Evolutionary conservation across 64 coral and sea anemone genomes (phyloP), one percentile per base, ranked within the genome.

Genomic region (Stylophora pistillata): DNA sequence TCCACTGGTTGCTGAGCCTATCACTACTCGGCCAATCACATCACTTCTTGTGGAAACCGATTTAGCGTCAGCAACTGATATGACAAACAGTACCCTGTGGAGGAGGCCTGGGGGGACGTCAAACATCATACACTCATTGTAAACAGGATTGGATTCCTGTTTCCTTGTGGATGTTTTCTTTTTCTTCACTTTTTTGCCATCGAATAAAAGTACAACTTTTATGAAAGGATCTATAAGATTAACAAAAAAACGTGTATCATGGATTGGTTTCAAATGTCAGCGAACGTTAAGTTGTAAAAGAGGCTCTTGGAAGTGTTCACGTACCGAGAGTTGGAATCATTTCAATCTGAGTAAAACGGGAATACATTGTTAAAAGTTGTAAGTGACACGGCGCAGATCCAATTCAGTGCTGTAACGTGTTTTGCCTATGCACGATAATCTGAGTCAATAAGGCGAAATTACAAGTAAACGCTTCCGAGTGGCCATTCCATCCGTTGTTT

Each of bases 41-140:
- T 95, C 87, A 74, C 88, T 95, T 72, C 94, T 80, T 53, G 87
- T 72, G n/a, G 86, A 95, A 11, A 92, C 93, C 2, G 69, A 37
- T 6, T 79, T 93, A 81, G 95, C 93, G 84, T 95, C 93, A 75
- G 91, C 97, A 23, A 95, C 91, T 47, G 93, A 95, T 74, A 99
- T 88, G 54, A 99, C 80, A 74, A 99, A 95, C 3, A 95, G 78
- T 56, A 98, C 70, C 65, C 93, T 96, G 62, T 98, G 93, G 29
- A 99, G 88, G 30, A 95, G 88, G n/a, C 88, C 53, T 1, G 86
- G 60, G 0, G 97, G 93, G 10, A 95, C 86, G 26, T 99, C 97
- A 52, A 99, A 99, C 25, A 95, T 93, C 97, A 99, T 95, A 29
- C 90, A 89, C 56, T 99, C 97, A 33, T 99, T 99, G 56, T 99